Percentiles rank a stretch among this genome's conserved stretches.
These are phyloP conservation scores for Malthinus flaveolus DNA, from an alignment of 2,888 invertebrate species.

Conservation along the genomic window DNA sequence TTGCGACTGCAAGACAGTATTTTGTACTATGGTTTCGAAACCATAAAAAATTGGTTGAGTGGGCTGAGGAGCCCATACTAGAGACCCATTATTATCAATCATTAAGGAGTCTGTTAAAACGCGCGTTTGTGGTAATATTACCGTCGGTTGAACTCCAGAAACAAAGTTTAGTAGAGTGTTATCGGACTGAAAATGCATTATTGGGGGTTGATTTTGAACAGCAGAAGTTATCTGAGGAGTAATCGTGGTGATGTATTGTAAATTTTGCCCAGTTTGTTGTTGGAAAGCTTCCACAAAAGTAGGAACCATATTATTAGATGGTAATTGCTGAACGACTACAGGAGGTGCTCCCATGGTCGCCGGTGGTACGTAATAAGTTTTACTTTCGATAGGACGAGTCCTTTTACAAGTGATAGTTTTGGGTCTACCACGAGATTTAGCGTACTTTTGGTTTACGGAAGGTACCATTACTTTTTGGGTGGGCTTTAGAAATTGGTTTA, in stretches of 20 bases:
- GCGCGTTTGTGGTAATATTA: slow-evolving; percentile 49
- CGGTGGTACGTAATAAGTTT: slow-evolving; percentile 34
- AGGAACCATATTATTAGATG: slow-evolving; percentile 57
- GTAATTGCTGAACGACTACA: slow-evolving; percentile 68
- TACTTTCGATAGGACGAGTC: slow-evolving; percentile 28
- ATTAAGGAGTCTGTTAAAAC: slow-evolving; percentile 50
- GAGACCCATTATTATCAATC: slow-evolving; percentile 50
- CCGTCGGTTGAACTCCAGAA: slow-evolving; percentile 48
- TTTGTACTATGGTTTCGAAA: slow-evolving; percentile 83
- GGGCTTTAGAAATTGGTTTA: slow-evolving; percentile 46
- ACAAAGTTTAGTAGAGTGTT: slow-evolving; percentile 50
- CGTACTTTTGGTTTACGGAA: slow-evolving; percentile 38
- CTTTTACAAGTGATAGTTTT: slow-evolving; percentile 40
- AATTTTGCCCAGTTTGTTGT: slow-evolving; percentile 70
- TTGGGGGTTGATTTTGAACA: slow-evolving; percentile 43
- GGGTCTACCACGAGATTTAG: slow-evolving; percentile 40
- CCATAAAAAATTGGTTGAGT: slow-evolving; percentile 78
- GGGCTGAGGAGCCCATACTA: slow-evolving; percentile 55
- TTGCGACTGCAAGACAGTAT: slow-evolving; percentile 87
- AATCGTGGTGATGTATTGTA: slow-evolving; percentile 77
- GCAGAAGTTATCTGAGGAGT: slow-evolving; percentile 54
- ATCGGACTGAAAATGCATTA: slow-evolving; percentile 58
- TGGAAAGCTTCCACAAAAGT: slow-evolving; percentile 72
- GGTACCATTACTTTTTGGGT: slow-evolving; percentile 40
- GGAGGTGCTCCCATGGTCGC: slow-evolving; percentile 56